Evolutionary conservation across 2,888 invertebrate species (phyloP), one percentile per base, ranked within the genome.

Genomic region (Eumacrocentrus americanus): DNA sequence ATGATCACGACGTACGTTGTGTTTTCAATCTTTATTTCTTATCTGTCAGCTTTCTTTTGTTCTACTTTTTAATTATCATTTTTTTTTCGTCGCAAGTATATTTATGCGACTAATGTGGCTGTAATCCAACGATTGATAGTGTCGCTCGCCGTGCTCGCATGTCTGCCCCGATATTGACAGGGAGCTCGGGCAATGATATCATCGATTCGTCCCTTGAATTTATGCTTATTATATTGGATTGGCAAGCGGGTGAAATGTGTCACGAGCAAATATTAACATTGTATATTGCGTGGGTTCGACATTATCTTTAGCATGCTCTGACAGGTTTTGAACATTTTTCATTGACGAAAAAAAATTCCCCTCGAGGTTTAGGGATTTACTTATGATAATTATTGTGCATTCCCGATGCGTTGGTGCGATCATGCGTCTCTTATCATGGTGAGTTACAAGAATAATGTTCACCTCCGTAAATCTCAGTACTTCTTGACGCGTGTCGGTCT

Each of bases 141-240:
- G 48, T n/a, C n/a, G n/a, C n/a, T n/a, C n/a, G n/a, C n/a, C 25
- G 34, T 29, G 16, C 47, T 47, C 9, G n/a, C 9, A 12, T 12
- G 47, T 14, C 16, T 48, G 2, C 29, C 25, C 25, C 16, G 48
- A 48, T 29, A 48, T 25, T 25, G 48, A 48, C 48, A 25, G 23
- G 12, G 12, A 16, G 29, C 14, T 14, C 48, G 16, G 14, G 48
- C 16, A 48, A 48, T 29, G 16, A 48, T 48, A 48, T 48, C 48
- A 48, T 40, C 34, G 25, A 48, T 48, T 48, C 23, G 48, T 16
- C 22, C 12, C 25, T 20, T 2, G 58, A 63, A 65, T 65, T 60
- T 65, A 63, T 63, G 65, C 60, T 65, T 61, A 65, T 65, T 65
- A 65, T 63, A 65, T 63, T 58, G 61, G 20, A 47, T 52, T 25